These are phyloP conservation scores for Dryomyza anilis DNA, from an alignment of 2,888 invertebrate genomes.

Conservation along the genomic window DNA sequence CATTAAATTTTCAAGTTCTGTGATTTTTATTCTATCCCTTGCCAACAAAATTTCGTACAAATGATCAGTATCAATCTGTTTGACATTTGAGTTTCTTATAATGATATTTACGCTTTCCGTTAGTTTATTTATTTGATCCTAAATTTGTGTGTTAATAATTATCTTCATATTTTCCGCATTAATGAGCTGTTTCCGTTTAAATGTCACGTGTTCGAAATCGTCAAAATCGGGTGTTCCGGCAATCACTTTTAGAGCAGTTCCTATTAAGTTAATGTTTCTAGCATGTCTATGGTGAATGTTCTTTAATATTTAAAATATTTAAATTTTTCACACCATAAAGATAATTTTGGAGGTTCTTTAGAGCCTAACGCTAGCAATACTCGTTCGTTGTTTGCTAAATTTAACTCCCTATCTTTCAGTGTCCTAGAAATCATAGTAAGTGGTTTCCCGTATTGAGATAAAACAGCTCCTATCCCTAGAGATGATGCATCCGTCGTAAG, in stretches of 20 bases:
- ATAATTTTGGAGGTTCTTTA: conserved; percentile 53
- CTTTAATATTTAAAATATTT: conserved; percentile 32
- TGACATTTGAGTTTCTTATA: conserved; percentile 19
- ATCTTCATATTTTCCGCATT: conserved; percentile 21
- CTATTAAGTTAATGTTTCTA: conserved; percentile 31
- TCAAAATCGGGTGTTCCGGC: conserved; percentile 30
- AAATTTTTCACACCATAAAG: conserved; percentile 46
- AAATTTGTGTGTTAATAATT: conserved; percentile 23
- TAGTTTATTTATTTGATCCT: conserved; percentile 27
- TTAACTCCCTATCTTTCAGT: too few relatives aligned
- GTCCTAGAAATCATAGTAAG: conserved; percentile 25
- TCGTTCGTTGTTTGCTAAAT: conserved; percentile 28
- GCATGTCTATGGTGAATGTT: conserved; percentile 28
- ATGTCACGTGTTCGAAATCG: conserved; percentile 26
- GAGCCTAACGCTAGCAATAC: conserved; percentile 52
- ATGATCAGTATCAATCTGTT: conserved; percentile 24
- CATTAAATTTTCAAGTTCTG: conserved; percentile 29
- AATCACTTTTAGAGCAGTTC: conserved; percentile 30
- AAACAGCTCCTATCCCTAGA: conserved; percentile 21
- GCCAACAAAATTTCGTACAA: conserved; percentile 29
- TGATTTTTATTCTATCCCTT: conserved; percentile 33
- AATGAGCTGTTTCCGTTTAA: conserved; percentile 24
- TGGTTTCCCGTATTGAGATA: conserved; percentile 14
- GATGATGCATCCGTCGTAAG: conserved; percentile 30
- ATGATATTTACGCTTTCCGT: conserved; percentile 25